Base-by-base conservation (phyloP, 1,140 invertebrate genomes). In the Drosophila kikkawai region DNA sequence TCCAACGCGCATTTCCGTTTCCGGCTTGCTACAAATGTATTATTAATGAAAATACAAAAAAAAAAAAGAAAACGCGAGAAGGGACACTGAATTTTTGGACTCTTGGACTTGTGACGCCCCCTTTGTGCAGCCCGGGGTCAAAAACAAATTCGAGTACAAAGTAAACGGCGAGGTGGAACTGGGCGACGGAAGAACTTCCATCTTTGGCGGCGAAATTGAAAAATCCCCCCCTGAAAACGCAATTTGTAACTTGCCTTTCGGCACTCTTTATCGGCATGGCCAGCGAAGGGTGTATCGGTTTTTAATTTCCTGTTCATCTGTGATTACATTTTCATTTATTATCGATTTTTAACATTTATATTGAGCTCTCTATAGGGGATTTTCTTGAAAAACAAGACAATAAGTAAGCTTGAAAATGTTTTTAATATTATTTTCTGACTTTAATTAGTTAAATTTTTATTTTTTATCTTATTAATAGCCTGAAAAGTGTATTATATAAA, bases 1-100 rank as follows among this genome's bases (percentile, higher is more conserved):
- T 50, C 15, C 50, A 75, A 26, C 69, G 69, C 71, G 71, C 71
- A 75, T 75, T 75, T 75, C 71, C 71, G 71, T 75, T 75, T 75
- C 69, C 71, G 71, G 71, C 61, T 71, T 53, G 71, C 71, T 61
- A 7, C 58, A 37, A 75, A 75, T 75, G 61, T 75, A 75, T 64
- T 75, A 75, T 75, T 75, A 75, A 75, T 75, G 68, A 55, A 73
- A 73, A 68, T 26, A 4, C 36, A 51, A 17, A 36, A 68, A 51
- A 36, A 65, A 29, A 13, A 17, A 11, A 13, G 3, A 37, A 36
- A 22, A 36, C 19, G 4, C 19, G 15, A 15, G 5, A 13, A 7
- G 17, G 9, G 7, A 26, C 19, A 22, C 12, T 22, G 45, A 55
- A 48, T 47, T 63, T 48, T 48, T 47, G 26, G 53, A 55, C 71